Evolutionary conservation across 2,113 vertebrate species (phyloP), one percentile per base, ranked within the genome.

Genomic region (Eleginops maclovinus): DNA sequence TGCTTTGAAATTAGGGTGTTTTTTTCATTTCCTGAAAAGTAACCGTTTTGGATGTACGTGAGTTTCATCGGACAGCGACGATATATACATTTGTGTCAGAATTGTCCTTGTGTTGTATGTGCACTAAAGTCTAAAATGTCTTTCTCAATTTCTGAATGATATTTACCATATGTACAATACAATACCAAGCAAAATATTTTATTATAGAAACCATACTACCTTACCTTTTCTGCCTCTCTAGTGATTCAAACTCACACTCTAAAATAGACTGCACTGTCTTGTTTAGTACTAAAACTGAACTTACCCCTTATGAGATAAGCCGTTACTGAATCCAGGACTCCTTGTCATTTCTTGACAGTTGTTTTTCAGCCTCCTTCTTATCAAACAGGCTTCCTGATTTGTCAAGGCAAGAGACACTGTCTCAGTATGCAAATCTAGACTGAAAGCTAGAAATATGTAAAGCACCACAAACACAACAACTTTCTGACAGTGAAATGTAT

Each of bases 341-440:
- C 36, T 54, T 1, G 4, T 73, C 43, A 9, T 49, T 40, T 28
- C 1, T 26, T 75, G 4, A 22, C 31, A 24, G 26, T 62, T 36
- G 47, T 12, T 19, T 36, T 41, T 22, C 28, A 41, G 31, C 13
- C 61, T 31, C 28, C 31, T 55, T n/a, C 55, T 47, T 47, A 22
- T 75, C 4, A 26, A 50, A 17, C 13, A 46, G 10, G 51, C 21
- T 9, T 75, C 58, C 79, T 77, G 74, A 43, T 56, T 55, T 22
- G 51, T 60, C 4, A 67, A 58, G n/a, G 28, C 72, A 72, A 63
- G 44, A 84, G 50, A 72, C 22, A 58, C 14, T 0, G 10, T 49
- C 28, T 46, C 26, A 40, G n/a, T 8, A 24, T 54, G 41, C 46
- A 24, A 68, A 72, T 53, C 17, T 36, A 67, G 24, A 43, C 21